A percentile compares a stretch with the other conserved stretches of the same genome.
phyloP scores from a whole-genome alignment of 2,113 vertebrate species.

The Pachycephala philippinensis region DNA sequence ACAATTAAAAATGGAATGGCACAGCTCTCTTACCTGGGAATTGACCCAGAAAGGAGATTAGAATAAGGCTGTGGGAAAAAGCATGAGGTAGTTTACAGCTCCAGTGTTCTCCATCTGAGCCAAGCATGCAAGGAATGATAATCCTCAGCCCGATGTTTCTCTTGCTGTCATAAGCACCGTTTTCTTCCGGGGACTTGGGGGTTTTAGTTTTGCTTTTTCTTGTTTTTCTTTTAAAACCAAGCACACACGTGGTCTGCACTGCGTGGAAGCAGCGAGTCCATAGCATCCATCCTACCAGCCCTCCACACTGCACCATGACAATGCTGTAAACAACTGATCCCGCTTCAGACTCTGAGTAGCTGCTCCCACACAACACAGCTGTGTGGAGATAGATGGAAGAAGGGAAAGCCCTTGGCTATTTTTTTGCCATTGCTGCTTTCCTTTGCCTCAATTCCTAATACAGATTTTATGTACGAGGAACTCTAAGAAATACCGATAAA shows the following conservation, averaged over 20 bases:
- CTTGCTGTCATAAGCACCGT: background rate
- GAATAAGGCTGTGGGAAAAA: background rate
- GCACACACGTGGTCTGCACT: rapidly evolving
- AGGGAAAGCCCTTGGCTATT: background rate
- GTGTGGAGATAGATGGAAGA: rapidly evolving
- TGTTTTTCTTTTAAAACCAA: background rate
- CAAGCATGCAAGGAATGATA: background rate
- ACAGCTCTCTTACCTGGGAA: background rate
- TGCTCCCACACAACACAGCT: background rate
- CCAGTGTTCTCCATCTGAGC: background rate
- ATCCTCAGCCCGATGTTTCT: background rate
- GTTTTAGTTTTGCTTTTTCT: background rate
- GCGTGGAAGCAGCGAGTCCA: rapidly evolving
- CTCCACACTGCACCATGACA: rapidly evolving
- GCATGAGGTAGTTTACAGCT: background rate
- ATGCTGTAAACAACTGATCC: rapidly evolving
- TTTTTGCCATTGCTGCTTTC: background rate
- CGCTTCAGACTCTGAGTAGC: rapidly evolving
- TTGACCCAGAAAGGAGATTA: slow-evolving; percentile 11
- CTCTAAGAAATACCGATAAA: background rate
- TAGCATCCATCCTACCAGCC: rapidly evolving
- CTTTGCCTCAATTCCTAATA: background rate
- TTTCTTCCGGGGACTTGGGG: background rate
- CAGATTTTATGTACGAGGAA: background rate
- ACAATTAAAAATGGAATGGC: background rate